A percentile compares a stretch with the other conserved stretches of the same genome.
phyloP scores from a whole-genome alignment of 2,113 vertebrate species.

The Gobio gobio region DNA sequence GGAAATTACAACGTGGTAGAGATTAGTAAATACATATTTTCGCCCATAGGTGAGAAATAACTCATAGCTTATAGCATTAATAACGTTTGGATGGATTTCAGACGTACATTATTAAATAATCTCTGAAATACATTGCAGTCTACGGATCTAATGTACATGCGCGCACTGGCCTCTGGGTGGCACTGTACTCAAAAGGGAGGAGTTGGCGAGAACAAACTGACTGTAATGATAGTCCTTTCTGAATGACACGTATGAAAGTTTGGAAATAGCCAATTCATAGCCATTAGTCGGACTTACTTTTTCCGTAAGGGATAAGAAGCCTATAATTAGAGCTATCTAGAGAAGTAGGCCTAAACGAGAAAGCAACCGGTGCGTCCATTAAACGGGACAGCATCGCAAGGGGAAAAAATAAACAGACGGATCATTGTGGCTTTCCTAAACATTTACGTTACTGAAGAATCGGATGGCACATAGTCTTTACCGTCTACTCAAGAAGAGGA shows the following conservation, averaged over 20 bases:
- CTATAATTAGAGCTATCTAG: background rate
- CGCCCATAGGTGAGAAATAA: background rate
- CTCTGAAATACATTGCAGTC: too few relatives aligned
- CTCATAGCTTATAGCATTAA: too few relatives aligned
- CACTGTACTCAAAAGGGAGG: constrained; percentile 28
- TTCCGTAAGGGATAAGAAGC: background rate
- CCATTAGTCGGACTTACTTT: constrained; percentile 14
- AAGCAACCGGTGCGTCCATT: background rate
- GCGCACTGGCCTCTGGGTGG: constrained; percentile 8
- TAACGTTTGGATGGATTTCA: background rate
- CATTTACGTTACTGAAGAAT: constrained; percentile 1
- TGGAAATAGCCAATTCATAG: constrained; percentile 19
- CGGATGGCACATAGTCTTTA: constrained; percentile 32
- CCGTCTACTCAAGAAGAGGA: constrained; percentile 23
- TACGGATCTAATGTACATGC: background rate
- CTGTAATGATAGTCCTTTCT: constrained; percentile 5
- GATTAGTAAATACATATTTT: background rate
- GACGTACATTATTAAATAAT: background rate
- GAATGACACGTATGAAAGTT: constrained; percentile 38
- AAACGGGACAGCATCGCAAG: constrained; percentile 6
- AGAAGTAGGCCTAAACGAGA: background rate
- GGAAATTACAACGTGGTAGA: background rate
- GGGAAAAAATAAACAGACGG: constrained; percentile 4
- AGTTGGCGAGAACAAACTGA: background rate
- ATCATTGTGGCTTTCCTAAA: constrained; percentile 32